phyloP scores from a whole-genome alignment of 2,888 invertebrate species.

The Eupithecia subumbrata region DNA sequence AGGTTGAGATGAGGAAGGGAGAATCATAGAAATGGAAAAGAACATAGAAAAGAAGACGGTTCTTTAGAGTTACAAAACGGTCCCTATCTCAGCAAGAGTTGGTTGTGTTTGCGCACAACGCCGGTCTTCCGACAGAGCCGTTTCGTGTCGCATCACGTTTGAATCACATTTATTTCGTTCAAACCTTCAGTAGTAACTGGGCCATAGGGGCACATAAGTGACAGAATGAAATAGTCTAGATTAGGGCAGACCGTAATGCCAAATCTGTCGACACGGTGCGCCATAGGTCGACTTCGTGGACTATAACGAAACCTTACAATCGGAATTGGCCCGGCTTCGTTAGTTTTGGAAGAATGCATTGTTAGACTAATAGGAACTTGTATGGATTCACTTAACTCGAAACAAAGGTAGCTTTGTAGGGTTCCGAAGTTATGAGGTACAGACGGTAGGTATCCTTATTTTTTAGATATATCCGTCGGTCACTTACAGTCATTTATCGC shows the following conservation, averaged over 20 bases:
- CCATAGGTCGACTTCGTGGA: slow-evolving; percentile 2
- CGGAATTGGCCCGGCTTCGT: background rate
- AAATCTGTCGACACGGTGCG: background rate
- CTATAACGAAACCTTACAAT: background rate
- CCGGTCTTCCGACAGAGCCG: too few species aligned
- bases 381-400: background rate
- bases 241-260: background rate
- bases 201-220: background rate
- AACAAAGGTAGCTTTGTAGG: background rate
- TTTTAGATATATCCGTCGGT: background rate
- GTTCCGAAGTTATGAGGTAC: background rate
- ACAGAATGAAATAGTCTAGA: background rate
- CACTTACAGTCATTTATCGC: background rate
- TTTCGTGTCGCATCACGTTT: too few species aligned
- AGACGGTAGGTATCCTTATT: background rate
- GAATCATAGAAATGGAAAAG: too few species aligned
- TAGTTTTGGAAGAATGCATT: slow-evolving; percentile 4
- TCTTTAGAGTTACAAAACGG: too few species aligned
- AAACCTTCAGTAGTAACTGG: too few species aligned
- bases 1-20: too few species aligned
- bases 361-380: background rate
- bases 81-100: too few species aligned
- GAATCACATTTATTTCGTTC: too few species aligned
- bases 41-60: too few species aligned
- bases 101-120: too few species aligned